phyloP scores from a whole-genome alignment of 1,140 invertebrate genomes.

The Apocrypta bakeri region DNA sequence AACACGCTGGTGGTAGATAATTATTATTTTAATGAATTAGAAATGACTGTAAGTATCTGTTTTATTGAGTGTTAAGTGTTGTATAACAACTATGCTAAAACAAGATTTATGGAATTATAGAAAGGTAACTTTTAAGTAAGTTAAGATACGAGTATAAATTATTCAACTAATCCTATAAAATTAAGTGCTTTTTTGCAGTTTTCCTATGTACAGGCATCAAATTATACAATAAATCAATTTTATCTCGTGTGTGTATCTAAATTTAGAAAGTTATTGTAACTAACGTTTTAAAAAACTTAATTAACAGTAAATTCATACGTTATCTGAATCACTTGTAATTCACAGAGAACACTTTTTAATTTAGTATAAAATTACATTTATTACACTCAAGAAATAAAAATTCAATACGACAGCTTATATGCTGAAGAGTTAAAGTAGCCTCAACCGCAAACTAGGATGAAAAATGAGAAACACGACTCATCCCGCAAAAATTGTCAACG shows the following conservation, averaged over 20 bases:
- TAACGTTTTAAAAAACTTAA: background rate
- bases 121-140: background rate
- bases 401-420: background rate
- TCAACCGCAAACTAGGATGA: background rate
- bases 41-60: background rate
- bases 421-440: background rate
- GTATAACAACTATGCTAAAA: background rate
- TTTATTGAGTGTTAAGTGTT: background rate
- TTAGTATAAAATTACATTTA: background rate
- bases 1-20: background rate
- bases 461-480: background rate
- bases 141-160: background rate
- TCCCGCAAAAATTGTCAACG: constrained; percentile 22
- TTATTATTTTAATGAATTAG: background rate
- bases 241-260: background rate
- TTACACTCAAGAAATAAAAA: background rate
- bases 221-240: background rate
- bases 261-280: background rate
- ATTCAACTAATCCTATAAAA: background rate
- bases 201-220: no score
- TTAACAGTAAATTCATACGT: background rate
- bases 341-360: background rate
- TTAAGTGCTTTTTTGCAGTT: no score
- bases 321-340: background rate
- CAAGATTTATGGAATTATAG: background rate